Base-by-base conservation (phyloP, 1,140 invertebrate genomes). In the Plectrocnemia conspersa region DNA sequence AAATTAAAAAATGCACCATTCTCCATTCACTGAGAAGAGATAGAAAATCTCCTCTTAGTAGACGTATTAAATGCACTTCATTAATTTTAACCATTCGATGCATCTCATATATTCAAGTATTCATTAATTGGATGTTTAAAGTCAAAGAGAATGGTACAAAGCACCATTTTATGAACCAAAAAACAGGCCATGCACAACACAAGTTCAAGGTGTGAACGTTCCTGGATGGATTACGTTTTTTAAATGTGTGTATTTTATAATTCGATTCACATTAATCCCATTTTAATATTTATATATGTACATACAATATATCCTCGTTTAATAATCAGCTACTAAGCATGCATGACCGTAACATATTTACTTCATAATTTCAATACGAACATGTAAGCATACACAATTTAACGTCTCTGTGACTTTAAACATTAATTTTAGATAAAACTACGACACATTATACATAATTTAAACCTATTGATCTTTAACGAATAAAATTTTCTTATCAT, bases 181-280 rank as follows among this genome's bases (percentile, higher is more conserved):
- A 55, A 49, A 55, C 59, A 61, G 59, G 59, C 59, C 59, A 61
- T 61, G 59, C 59, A 61, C 54, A 61, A 52, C 35, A 49, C 55
- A 58, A 61, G 22, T 22, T n/a, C 25, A 56, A 54, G 54, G 54
- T 60, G 52, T 61, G 53, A 38, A 53, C 44, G 58, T 61, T 58
- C 19, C 55, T 57, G 35, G 36, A 33, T 27, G 33, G 25, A 44
- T 42, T 49, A 46, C n/a, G n/a, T n/a, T 61, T 50, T 49, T 46
- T 54, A 61, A 60, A 56, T 52, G 50, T 45, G 50, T 56, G 35
- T 16, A 24, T 49, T 44, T 52, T 38, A 23, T 35, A 48, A 44
- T 50, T 44, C 56, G 53, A 46, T 38, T 10, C 46, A 48, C 48
- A 58, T 33, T 58, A 52, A 54, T 54, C 57, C 56, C 59, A 36